phyloP scores from a whole-genome alignment of 2,797 vertebrate genomes.

The Psittacula derbiana region DNA sequence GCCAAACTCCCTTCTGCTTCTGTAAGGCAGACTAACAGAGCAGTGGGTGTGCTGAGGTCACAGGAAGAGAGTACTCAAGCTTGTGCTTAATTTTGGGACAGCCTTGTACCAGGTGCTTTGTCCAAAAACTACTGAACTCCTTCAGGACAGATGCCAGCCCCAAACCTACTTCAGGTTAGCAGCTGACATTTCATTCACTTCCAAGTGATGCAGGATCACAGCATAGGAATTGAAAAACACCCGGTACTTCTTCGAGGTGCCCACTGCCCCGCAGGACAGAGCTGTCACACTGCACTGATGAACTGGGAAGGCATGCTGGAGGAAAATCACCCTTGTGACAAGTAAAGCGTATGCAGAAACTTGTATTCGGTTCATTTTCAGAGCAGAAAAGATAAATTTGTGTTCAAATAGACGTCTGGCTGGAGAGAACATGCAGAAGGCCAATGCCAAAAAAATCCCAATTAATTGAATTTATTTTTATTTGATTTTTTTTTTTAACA shows the following conservation, averaged over 20 bases:
- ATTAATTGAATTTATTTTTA: constrained; percentile 49
- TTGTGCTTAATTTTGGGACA: not conserved
- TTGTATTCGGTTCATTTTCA: not conserved
- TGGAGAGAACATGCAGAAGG: constrained; percentile 37
- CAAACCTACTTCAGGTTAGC: not conserved
- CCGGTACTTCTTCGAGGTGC: not conserved
- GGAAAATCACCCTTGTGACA: not conserved
- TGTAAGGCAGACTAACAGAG: not conserved
- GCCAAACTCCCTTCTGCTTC: constrained; percentile 34
- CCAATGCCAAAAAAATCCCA: constrained; percentile 39
- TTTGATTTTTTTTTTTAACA: constrained; percentile 28
- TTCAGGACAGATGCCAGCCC: not conserved
- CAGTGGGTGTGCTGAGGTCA: not conserved
- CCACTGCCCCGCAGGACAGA: not conserved
- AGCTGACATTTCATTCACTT: not conserved
- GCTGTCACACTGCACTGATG: not conserved
- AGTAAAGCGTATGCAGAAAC: not conserved
- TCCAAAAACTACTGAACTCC: not conserved
- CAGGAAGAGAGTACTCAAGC: not conserved
- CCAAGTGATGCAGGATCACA: not conserved
- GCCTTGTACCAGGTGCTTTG: not conserved
- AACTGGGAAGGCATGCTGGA: not conserved
- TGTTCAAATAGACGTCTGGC: not conserved
- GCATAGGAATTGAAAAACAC: not conserved
- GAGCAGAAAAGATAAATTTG: not conserved